Evolutionary conservation across 2,888 invertebrate genomes (phyloP).

Genomic region (Hedya salicella): DNA sequence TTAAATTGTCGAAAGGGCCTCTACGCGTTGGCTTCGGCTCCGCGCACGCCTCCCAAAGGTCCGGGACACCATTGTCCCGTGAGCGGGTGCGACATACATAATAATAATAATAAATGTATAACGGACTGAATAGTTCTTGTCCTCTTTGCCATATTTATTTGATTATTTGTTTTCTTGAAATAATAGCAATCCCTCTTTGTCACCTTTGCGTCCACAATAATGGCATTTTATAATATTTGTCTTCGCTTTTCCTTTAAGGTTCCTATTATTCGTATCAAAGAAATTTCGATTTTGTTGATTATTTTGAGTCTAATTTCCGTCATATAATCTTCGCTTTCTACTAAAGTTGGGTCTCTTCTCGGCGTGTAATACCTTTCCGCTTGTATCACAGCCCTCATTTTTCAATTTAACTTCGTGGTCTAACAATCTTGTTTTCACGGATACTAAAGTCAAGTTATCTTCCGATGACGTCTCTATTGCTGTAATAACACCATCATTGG

Average conservation of each 20-base stretch:
- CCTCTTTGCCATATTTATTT: no score
- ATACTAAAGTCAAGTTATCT: conserved; percentile 55
- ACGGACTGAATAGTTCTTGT: no score
- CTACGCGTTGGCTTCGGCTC: no score
- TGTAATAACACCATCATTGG: conserved; percentile 60
- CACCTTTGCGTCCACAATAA: conserved; percentile 54
- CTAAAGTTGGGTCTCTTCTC: no score
- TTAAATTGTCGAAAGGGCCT: no score
- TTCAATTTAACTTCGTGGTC: conserved; percentile 49
- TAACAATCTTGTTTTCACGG: conserved; percentile 56
- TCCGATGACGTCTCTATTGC: conserved; percentile 60
- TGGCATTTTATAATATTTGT: conserved; percentile 48
- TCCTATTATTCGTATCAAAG: not conserved
- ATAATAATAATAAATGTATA: conserved; percentile 45
- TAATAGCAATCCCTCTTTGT: conserved; percentile 53
- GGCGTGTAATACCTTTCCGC: conserved; percentile 50
- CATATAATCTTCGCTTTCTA: not conserved
- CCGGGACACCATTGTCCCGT: no score
- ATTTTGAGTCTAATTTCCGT: no score
- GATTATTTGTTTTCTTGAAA: conserved; percentile 44
- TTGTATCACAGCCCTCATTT: conserved; percentile 48
- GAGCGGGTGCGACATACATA: no score
- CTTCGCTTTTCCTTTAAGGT: conserved; percentile 7
- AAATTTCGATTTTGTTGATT: not conserved
- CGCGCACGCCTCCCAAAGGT: no score